phyloP scores from a whole-genome alignment of 2,888 invertebrate species.

The Leptinotarsa juncta region DNA sequence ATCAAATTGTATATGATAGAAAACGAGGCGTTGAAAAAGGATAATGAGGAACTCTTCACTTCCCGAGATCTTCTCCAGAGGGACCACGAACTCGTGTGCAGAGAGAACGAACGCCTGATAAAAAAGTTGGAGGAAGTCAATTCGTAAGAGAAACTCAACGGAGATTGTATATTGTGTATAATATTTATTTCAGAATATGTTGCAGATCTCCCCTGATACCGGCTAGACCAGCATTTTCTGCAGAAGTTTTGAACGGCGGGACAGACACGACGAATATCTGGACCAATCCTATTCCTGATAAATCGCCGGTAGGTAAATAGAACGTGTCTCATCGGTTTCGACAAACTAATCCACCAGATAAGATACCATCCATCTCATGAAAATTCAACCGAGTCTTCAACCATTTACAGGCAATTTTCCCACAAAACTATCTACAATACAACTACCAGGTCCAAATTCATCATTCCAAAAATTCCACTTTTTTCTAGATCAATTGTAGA shows the following conservation, averaged over 20 bases:
- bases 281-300: conserved; percentile 74
- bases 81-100: conserved; percentile 90
- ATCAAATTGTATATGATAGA: conserved; percentile 88
- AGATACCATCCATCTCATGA: too few relatives aligned
- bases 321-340: too few relatives aligned
- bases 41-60: conserved; percentile 87
- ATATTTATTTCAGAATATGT: conserved; percentile 74
- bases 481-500: too few relatives aligned
- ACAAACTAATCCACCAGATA: too few relatives aligned
- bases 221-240: conserved; percentile 79
- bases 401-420: too few relatives aligned
- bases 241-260: conserved; percentile 61
- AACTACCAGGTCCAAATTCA: too few relatives aligned
- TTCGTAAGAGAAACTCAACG: conserved; percentile 71
- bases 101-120: conserved; percentile 89
- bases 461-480: too few relatives aligned
- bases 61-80: conserved; percentile 83
- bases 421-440: too few relatives aligned
- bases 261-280: conserved; percentile 72
- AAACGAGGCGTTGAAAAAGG: conserved; percentile 81
- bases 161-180: conserved; percentile 41
- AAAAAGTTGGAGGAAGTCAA: conserved; percentile 91
- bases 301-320: conserved; percentile 60
- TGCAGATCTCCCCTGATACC: conserved; percentile 86
- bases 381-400: too few relatives aligned